Percentiles rank a stretch among this genome's conserved stretches.
Conservation (phyloP, 1,140 invertebrate genomes). For the Halyomorpha halys region DNA sequence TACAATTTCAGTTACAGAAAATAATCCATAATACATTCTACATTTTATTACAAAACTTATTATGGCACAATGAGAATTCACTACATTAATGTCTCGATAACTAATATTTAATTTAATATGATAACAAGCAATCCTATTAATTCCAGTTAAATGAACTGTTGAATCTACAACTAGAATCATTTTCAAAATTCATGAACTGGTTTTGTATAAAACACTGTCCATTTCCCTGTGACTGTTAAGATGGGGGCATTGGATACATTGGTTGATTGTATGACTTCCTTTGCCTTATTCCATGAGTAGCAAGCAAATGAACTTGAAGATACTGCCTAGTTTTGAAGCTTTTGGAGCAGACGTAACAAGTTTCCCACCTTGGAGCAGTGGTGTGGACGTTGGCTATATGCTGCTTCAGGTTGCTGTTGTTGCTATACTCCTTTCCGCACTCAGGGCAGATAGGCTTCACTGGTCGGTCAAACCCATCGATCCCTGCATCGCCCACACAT, state of each 20-base stretch:
- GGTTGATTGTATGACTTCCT: constrained; percentile 34
- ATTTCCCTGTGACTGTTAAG: constrained; percentile 15
- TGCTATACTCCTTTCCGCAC: constrained; percentile 55
- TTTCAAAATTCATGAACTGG: constrained; percentile 1
- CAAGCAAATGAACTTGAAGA: constrained; percentile 55
- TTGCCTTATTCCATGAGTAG: constrained; percentile 55
- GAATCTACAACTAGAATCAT: not conserved
- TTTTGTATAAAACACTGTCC: not conserved
- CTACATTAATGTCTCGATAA: constrained; percentile 1
- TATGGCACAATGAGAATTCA: constrained; percentile 10
- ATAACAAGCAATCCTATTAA: not conserved
- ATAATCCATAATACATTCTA: no score
- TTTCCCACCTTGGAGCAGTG: constrained; percentile 48
- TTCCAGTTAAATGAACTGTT: constrained; percentile 5
- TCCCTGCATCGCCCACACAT: constrained; percentile 21
- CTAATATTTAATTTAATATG: not conserved
- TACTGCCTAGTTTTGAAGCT: constrained; percentile 59
- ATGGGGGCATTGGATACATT: constrained; percentile 4
- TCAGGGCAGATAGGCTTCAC: constrained; percentile 52
- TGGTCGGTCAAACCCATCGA: constrained; percentile 29
- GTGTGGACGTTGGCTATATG: constrained; percentile 62
- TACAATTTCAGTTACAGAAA: no score
- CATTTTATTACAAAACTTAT: no score
- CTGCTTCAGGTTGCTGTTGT: constrained; percentile 56
- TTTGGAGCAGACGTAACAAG: constrained; percentile 52